Evolutionary conservation across 2,888 invertebrate genomes (phyloP).

Genomic region (Ennomos fuscantarius): DNA sequence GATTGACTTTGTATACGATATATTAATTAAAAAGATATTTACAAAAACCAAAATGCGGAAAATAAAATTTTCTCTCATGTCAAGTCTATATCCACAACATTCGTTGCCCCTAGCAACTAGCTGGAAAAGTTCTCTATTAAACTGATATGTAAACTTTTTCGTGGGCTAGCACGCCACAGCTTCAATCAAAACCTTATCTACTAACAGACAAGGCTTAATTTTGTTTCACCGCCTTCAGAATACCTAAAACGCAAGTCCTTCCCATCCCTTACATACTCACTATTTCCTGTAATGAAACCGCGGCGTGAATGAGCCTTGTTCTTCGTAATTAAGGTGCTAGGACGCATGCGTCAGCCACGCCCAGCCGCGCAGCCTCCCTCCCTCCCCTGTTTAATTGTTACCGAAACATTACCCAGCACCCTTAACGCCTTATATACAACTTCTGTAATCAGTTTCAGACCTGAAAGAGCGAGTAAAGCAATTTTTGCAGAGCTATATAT

Average conservation of each 20-base stretch:
- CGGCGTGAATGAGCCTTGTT: slow-evolving; percentile 80
- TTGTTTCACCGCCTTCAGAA: slow-evolving; percentile 26
- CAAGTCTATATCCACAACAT: too few relatives aligned
- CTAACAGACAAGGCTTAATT: slow-evolving; percentile 49
- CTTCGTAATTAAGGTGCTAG: slow-evolving; percentile 72
- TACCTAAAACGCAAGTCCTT: slow-evolving; percentile 32
- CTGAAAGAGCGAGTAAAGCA: slow-evolving; percentile 23
- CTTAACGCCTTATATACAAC: slow-evolving; percentile 73
- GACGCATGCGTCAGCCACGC: slow-evolving; percentile 81
- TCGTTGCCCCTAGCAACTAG: too few relatives aligned
- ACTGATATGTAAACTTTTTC: too few relatives aligned
- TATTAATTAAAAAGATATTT: too few relatives aligned
- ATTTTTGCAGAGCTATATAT: slow-evolving; percentile 24
- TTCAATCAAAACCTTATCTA: slow-evolving; percentile 34
- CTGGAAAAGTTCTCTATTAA: too few relatives aligned
- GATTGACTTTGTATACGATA: too few relatives aligned
- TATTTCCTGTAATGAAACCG: slow-evolving; percentile 68
- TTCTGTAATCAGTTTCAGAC: slow-evolving; percentile 45
- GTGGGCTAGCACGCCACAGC: background rate
- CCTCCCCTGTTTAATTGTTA: slow-evolving; percentile 75
- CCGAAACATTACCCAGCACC: slow-evolving; percentile 82
- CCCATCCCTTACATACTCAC: slow-evolving; percentile 34
- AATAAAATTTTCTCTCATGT: too few relatives aligned
- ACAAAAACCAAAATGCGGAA: too few relatives aligned
- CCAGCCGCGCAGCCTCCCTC: slow-evolving; percentile 78